Conservation (phyloP, 2,113 vertebrate genomes). For the Riparia riparia region DNA sequence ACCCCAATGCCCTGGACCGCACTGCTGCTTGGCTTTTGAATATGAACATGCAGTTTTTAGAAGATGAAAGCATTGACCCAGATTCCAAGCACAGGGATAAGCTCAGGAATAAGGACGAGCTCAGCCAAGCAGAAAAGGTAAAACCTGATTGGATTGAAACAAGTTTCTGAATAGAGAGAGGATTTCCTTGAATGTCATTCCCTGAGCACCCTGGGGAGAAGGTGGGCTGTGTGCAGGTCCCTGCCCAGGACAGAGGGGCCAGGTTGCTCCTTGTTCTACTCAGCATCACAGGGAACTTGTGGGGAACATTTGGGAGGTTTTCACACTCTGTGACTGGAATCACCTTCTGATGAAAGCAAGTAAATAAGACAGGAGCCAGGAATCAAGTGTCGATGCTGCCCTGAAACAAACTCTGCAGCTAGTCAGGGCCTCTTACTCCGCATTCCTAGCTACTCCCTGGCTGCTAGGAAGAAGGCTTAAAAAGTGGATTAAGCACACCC, state of each 20-base stretch:
- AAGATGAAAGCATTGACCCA: constrained; percentile 93
- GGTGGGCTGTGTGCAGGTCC: constrained; percentile 12
- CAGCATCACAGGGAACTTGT: not conserved
- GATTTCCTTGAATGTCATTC: constrained; percentile 47
- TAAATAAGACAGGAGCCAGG: not conserved
- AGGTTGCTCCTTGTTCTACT: not conserved
- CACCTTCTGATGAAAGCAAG: not conserved
- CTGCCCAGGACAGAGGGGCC: not conserved
- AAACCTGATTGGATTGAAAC: constrained; percentile 66
- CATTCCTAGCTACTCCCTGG: not conserved
- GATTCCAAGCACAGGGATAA: constrained; percentile 90
- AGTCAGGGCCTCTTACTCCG: not conserved
- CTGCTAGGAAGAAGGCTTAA: not conserved
- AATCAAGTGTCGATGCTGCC: not conserved
- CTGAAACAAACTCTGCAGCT: not conserved
- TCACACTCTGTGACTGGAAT: not conserved
- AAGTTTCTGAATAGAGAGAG: constrained; percentile 58
- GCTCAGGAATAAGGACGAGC: constrained; percentile 94
- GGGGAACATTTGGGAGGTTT: constrained; percentile 15
- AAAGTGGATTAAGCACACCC: not conserved
- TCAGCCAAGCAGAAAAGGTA: constrained; percentile 98
- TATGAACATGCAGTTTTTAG: constrained; percentile 98
- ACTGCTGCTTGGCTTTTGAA: constrained; percentile 99
- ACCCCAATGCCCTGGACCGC: constrained; percentile 98
- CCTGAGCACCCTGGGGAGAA: constrained; percentile 20